Percentiles rank a stretch among this genome's conserved stretches.
Evolutionary conservation across 2,888 invertebrate genomes (phyloP).

Genomic region (Cephalotes varians): DNA sequence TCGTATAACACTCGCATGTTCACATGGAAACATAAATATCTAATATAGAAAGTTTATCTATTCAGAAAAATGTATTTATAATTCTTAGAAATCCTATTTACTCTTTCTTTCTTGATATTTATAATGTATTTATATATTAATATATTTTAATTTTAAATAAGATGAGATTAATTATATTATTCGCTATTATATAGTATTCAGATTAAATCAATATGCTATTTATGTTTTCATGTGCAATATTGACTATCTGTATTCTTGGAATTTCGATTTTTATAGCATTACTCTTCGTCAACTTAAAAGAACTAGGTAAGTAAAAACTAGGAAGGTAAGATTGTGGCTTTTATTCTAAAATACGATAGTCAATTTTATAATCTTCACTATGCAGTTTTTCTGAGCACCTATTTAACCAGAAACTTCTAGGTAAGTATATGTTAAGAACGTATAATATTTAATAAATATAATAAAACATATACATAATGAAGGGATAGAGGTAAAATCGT

Average conservation of each 20-base stretch:
- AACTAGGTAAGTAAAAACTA: no score
- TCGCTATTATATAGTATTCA: neutral
- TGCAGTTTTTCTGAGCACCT: conserved; percentile 43
- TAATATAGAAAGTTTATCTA: neutral
- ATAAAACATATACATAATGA: neutral
- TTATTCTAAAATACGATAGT: conserved; percentile 9
- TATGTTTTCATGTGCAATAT: conserved; percentile 28
- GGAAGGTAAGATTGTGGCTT: conserved; percentile 40
- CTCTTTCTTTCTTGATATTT: neutral
- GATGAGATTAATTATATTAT: neutral
- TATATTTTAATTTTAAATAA: conserved; percentile 1
- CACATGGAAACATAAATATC: conserved; percentile 18
- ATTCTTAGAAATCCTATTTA: neutral
- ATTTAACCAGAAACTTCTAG: conserved; percentile 16
- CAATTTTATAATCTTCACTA: conserved; percentile 42
- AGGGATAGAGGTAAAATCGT: neutral
- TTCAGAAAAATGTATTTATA: neutral
- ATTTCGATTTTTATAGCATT: conserved; percentile 17
- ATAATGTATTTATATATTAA: conserved; percentile 22
- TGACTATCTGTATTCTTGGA: neutral
- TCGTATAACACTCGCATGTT: conserved; percentile 5
- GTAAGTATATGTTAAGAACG: conserved; percentile 39
- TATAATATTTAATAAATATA: neutral
- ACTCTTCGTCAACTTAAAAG: conserved; percentile 29
- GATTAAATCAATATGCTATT: conserved; percentile 6